Evolutionary conservation across 2,797 vertebrate genomes (phyloP), one percentile per base, ranked within the genome.

Genomic region (Sciaenops ocellatus): DNA sequence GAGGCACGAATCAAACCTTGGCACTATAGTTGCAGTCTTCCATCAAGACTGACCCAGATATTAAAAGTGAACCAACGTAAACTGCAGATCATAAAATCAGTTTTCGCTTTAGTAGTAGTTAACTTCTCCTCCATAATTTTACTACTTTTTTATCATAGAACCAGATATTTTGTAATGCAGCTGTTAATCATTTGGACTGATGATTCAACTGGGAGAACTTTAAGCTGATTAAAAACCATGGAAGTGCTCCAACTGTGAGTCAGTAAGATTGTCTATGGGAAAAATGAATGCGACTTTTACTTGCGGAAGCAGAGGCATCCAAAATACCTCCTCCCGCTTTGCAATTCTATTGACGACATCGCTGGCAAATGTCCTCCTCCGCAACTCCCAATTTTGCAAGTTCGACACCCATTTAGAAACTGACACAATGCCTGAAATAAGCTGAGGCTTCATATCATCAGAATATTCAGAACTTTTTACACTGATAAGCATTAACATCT

Each of bases 261-360:
- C 57, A 60, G 34, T 60, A 22, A 30, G 34, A 61, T 38, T n/a
- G 30, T 63, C 42, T 28, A 13, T 50, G 46, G 11, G 28, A 34
- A 50, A 22, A 65, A 22, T n/a, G 12, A 50, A 48, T 48, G 62
- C 26, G 62, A 50, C 26, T 50, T 48, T 64, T 64, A 48, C 15
- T 26, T 44, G 15, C 6, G 44, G 22, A 26, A 26, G 4, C 16
- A 28, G 22, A 46, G 22, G 60, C 2, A 9, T 46, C 46, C 6
- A 6, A 64, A 30, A 22, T 66, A 66, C 24, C 46, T 38, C n/a
- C 6, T 66, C 13, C 8, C 26, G 30, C 26, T 65, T 65, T 26
- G 18, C 46, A 48, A 64, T 26, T 47, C 16, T n/a, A n/a, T 10
- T 50, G 46, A 50, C 44, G 26, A 30, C 46, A 65, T n/a, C 13